Percentiles rank a stretch among this genome's conserved stretches.
Conservation (phyloP, 92 coral and sea anemone genomes). For the Hydrozoanthus gracilis region DNA sequence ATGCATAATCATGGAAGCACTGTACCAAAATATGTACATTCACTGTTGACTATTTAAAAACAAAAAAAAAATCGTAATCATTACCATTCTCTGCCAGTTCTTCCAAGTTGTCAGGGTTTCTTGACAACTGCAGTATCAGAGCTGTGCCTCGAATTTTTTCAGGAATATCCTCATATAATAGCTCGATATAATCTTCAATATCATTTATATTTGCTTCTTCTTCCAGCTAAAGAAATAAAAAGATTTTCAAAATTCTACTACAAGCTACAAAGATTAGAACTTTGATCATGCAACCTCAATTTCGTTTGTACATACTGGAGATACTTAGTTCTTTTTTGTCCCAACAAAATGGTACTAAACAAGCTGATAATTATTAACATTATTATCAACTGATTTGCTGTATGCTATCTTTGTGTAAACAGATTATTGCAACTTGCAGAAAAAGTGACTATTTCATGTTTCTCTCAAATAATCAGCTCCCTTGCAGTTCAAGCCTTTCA, state of each 20-base stretch:
- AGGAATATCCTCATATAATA: slow-evolving; percentile 95
- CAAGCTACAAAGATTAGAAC: not conserved
- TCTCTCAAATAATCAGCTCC: too few species aligned
- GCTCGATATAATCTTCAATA: slow-evolving; percentile 96
- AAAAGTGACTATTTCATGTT: too few species aligned
- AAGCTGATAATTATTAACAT: not conserved
- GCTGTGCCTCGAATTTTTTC: slow-evolving; percentile 97
- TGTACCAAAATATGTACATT: too few species aligned
- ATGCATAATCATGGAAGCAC: not conserved
- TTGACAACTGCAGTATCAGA: slow-evolving; percentile 85
- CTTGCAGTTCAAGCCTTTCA: too few species aligned
- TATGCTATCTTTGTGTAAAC: too few species aligned
- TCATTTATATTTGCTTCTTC: slow-evolving; percentile 95
- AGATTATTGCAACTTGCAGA: too few species aligned
- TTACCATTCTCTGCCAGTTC: slow-evolving; percentile 96
- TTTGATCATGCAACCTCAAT: not conserved
- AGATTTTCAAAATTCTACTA: too few species aligned
- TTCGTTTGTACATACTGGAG: not conserved
- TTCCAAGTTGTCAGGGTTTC: slow-evolving; percentile 98
- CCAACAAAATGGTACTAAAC: not conserved
- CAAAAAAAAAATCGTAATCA: not conserved
- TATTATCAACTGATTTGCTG: too few species aligned
- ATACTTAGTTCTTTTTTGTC: not conserved
- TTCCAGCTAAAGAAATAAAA: slow-evolving; percentile 69
- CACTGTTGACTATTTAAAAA: too few species aligned